Conservation (phyloP, 2,113 vertebrate species). For the Cheirogaleus medius region DNA sequence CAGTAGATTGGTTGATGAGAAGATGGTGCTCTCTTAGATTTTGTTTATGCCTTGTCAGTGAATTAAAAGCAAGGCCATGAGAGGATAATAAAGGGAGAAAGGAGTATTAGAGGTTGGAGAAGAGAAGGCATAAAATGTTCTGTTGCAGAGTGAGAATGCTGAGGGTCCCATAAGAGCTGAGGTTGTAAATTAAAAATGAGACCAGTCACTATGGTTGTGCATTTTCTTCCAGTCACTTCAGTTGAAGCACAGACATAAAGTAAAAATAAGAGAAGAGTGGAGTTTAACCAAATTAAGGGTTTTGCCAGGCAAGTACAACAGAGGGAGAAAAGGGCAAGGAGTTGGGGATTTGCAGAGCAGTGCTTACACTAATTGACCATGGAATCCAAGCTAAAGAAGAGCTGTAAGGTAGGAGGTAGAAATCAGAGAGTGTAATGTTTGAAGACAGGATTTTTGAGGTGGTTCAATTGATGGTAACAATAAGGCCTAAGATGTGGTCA, state of each 20-base stretch:
- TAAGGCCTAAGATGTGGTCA: background rate
- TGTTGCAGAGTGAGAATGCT: background rate
- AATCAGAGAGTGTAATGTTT: background rate
- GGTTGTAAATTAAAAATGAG: background rate
- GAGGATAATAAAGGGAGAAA: background rate
- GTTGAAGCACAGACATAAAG: background rate
- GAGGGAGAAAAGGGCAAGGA: background rate
- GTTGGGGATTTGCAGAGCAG: background rate
- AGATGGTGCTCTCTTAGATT: background rate
- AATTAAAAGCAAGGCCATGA: background rate
- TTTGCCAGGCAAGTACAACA: background rate
- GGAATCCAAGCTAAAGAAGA: background rate
- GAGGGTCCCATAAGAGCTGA: background rate
- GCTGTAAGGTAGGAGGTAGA: background rate
- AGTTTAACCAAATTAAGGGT: background rate
- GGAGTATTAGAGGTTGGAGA: background rate
- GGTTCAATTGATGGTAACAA: background rate
- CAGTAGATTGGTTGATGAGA: background rate
- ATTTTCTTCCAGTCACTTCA: background rate
- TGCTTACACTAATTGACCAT: background rate
- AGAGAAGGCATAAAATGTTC: background rate
- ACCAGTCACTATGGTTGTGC: background rate
- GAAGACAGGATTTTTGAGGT: background rate
- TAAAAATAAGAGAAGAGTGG: background rate
- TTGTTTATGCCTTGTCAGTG: background rate